Conservation (phyloP, 2,113 vertebrate species). For the Misgurnus anguillicaudatus region DNA sequence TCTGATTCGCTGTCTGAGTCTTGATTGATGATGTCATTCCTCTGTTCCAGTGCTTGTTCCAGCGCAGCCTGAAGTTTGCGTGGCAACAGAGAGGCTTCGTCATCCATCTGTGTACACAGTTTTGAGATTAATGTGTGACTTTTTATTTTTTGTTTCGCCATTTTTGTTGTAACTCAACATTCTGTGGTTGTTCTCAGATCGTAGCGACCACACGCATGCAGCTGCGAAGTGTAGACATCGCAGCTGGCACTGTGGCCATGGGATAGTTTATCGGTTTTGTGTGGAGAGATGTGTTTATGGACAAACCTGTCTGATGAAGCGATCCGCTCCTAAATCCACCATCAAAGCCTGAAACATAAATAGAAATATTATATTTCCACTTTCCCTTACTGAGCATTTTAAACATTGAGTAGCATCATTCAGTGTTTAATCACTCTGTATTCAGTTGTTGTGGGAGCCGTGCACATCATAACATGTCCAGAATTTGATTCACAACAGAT, state of each 20-base stretch:
- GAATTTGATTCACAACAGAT: slow-evolving; percentile 49
- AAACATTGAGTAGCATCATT: slow-evolving; percentile 1
- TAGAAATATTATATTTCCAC: neutral
- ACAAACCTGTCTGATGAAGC: slow-evolving; percentile 95
- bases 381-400: neutral
- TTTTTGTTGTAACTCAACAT: neutral
- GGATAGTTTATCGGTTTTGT: slow-evolving; percentile 3
- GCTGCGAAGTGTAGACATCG: neutral
- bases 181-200: slow-evolving; percentile 1
- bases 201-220: neutral
- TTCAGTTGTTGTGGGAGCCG: slow-evolving; percentile 1
- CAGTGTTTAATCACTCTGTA: slow-evolving; percentile 10
- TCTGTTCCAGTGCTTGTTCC: slow-evolving; percentile 95
- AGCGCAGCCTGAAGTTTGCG: slow-evolving; percentile 97
- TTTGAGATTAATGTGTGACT: neutral
- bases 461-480: slow-evolving; percentile 4
- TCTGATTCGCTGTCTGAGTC: slow-evolving; percentile 99
- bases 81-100: slow-evolving; percentile 94
- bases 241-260: neutral
- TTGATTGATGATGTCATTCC: slow-evolving; percentile 92
- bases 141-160: neutral
- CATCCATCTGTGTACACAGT: slow-evolving; percentile 85
- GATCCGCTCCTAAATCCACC: slow-evolving; percentile 95
- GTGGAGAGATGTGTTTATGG: neutral
- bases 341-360: slow-evolving; percentile 84